Evolutionary conservation across 2,113 vertebrate genomes (phyloP).

Genomic region (Xenopus laevis): DNA sequence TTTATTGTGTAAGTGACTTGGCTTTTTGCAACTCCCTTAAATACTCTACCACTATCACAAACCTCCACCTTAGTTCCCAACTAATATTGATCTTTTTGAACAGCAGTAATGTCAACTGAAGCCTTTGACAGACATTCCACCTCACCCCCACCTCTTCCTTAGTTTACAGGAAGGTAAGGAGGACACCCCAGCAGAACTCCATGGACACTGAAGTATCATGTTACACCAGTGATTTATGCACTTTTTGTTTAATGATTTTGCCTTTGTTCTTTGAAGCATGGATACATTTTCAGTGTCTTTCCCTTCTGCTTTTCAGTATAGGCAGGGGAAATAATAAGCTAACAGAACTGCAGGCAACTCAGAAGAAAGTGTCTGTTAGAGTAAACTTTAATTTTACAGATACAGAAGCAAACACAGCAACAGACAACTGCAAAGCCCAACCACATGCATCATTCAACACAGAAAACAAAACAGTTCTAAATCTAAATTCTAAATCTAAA

Average conservation of each 20-base stretch:
- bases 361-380: conserved; percentile 2
- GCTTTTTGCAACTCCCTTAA: too few relatives aligned
- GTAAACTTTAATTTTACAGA: not conserved
- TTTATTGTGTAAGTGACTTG: too few relatives aligned
- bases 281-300: not conserved
- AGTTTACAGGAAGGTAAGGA: conserved; percentile 29
- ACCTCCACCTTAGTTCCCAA: too few relatives aligned
- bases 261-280: conserved; percentile 7
- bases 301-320: not conserved
- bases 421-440: conserved; percentile 27
- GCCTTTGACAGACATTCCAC: not conserved
- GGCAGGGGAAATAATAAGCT: not conserved
- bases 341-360: not conserved
- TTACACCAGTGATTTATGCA: not conserved
- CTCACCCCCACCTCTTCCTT: too few relatives aligned
- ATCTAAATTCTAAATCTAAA: not conserved
- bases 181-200: not conserved
- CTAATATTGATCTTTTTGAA: too few relatives aligned
- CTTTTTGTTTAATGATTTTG: not conserved
- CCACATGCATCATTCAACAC: conserved; percentile 14
- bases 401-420: conserved; percentile 12
- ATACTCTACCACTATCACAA: too few relatives aligned
- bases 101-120: too few relatives aligned
- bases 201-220: conserved; percentile 1
- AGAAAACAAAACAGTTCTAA: conserved; percentile 13